phyloP scores from a whole-genome alignment of 1,140 invertebrate genomes.

The Diprion similis region DNA sequence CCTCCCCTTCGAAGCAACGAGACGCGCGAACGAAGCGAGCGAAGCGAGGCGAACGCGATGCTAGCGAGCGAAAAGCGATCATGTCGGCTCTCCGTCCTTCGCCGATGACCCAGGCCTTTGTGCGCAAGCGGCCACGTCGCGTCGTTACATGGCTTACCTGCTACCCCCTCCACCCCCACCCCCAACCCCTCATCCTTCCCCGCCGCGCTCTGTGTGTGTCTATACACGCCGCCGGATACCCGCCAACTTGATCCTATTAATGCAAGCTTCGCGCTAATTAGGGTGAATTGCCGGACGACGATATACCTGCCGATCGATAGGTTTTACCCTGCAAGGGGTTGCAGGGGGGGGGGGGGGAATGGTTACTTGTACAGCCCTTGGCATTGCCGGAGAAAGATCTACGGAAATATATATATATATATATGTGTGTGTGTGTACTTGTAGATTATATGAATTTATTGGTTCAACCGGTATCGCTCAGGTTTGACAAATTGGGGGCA shows the following conservation, averaged over 20 bases:
- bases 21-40: no score
- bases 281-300: slow-evolving; percentile 47
- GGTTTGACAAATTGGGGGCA: no score
- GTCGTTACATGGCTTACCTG: background rate
- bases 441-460: no score
- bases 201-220: background rate
- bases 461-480: no score
- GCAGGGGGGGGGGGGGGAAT: background rate
- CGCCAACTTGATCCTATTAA: slow-evolving; percentile 49
- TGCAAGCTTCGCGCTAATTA: slow-evolving; percentile 51
- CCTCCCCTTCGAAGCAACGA: background rate
- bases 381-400: no score
- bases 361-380: background rate
- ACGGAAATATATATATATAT: no score
- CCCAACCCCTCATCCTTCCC: background rate
- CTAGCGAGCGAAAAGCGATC: background rate
- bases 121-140: background rate
- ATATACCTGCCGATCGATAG: slow-evolving; percentile 39
- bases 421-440: no score
- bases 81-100: background rate
- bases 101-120: background rate
- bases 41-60: background rate
- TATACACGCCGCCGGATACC: background rate
- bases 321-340: background rate
- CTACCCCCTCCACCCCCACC: background rate